Evolutionary conservation across 2,888 invertebrate genomes (phyloP), one percentile per base, ranked within the genome.

Genomic region (Germaria angustata): DNA sequence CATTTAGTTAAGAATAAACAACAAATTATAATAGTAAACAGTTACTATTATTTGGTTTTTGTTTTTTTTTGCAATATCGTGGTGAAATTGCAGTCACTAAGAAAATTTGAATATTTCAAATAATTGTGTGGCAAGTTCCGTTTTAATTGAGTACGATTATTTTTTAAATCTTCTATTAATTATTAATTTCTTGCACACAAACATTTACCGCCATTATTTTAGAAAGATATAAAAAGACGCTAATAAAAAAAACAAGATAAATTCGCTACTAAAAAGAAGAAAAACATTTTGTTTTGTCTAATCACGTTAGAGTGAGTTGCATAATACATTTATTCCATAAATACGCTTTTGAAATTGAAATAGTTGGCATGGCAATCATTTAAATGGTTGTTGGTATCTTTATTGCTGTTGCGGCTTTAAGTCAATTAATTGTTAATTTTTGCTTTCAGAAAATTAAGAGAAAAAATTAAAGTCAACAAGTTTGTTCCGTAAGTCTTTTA

Each of bases 241-340:
- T 39, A 13, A 34, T 28, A 15, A 51, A 77, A 51, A 7, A 28
- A 17, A 49, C 39, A 68, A 51, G 57, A 4, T 32, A 17, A 57
- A 68, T 49, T 49, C 13, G 3, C 46, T 13, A 3, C 2, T 7
- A n/a, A 15, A 17, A 15, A 55, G 28, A 55, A 51, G 36, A 51
- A 71, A 61, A 20, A 66, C 65, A 77, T 61, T 81, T 81, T 73
- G 68, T 73, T 49, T 81, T 68, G 68, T 61, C 51, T 68, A 81
- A 81, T 77, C 55, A 68, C 72, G 66, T 66, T 59, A 53, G 32
- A 68, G 61, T 55, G 22, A 81, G 53, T 77, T 81, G 61, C 63
- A 55, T 68, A 81, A 81, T 59, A 39, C 34, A 32, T 8, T 9
- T n/a, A 32, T 51, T 32, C 6, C n/a, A 22, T 46, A 20, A 32